Base-by-base conservation (phyloP, 2,888 invertebrate genomes). In the Cephonodes hylas region DNA sequence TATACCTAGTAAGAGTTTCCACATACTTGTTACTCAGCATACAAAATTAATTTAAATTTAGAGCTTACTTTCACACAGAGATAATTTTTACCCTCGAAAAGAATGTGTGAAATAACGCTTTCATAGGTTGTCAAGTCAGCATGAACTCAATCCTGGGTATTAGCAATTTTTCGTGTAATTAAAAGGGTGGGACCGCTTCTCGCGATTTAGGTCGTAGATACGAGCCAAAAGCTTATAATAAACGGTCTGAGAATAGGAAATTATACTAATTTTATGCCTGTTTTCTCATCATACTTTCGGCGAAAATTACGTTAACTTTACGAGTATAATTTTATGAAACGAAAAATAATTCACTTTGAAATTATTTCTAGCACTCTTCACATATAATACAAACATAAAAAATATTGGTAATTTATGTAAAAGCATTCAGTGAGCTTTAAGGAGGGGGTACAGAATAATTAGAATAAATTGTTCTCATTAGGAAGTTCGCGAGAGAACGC, bases 401-500 rank as follows among this genome's bases (percentile, higher is more conserved):
- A 31, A 53, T 45, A 53, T 53, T 10, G 8, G 31, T 53, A 53
- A 53, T 53, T 67, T 64, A 73, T 63, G 60, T 71, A 66, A 70
- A 74, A 73, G 70, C 68, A 62, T 69, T 74, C 68, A 64, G 63
- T 66, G 68, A 66, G 64, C 60, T 60, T 58, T 48, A 64, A 65
- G n/a, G 62, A 67, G 63, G 70, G 62, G 66, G 69, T 62, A 64
- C 64, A 69, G 73, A 79, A 78, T 80, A 79, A 78, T 80, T 77
- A 76, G 67, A 77, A 80, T 75, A 72, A 80, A 79, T 79, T 79
- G 73, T 77, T 75, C 78, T 77, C 74, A 77, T 82, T 81, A 78
- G 72, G 64, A 76, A 81, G 73, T 79, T 77, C 62, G 66, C 69
- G 67, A 48, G 53, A 66, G 66, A 75, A 73, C 70, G 64, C 72